Conservation (phyloP, 2,797 vertebrate genomes). For the Acanthopagrus latus region DNA sequence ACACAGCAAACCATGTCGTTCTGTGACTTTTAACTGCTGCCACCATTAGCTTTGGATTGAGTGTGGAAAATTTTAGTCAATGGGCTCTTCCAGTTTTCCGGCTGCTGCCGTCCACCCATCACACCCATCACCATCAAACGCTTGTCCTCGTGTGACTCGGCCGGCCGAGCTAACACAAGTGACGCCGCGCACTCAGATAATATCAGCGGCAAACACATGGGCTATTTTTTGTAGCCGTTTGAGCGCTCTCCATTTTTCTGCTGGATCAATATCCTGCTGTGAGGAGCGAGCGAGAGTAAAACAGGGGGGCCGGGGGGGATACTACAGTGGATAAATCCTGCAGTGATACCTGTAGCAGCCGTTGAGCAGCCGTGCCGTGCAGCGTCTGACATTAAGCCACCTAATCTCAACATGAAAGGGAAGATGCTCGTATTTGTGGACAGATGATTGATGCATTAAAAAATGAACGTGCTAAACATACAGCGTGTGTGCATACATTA, state of each 20-base stretch:
- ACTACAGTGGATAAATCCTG: constrained; percentile 50
- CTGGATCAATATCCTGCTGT: constrained; percentile 55
- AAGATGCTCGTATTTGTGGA: constrained; percentile 26
- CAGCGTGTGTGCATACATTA: constrained; percentile 7
- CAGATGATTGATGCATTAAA: constrained; percentile 48
- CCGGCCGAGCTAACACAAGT: constrained; percentile 32
- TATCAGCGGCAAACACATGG: constrained; percentile 26
- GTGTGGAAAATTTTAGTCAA: constrained; percentile 22
- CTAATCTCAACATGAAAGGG: constrained; percentile 61
- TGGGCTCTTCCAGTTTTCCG: constrained; percentile 21
- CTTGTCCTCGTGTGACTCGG: constrained; percentile 60
- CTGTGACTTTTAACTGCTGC: not conserved
- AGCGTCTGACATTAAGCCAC: constrained; percentile 52
- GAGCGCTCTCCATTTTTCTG: constrained; percentile 42
- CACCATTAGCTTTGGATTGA: constrained; percentile 32
- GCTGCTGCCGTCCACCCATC: constrained; percentile 23
- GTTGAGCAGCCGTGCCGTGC: constrained; percentile 21
- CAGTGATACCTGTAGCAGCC: constrained; percentile 55
- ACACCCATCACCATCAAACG: constrained; percentile 17
- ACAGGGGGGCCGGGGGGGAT: constrained; percentile 10
- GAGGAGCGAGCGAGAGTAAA: constrained; percentile 50
- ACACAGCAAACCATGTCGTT: constrained; percentile 21
- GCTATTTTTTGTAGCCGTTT: constrained; percentile 24
- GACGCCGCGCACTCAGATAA: constrained; percentile 28
- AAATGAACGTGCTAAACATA: constrained; percentile 23